phyloP scores from a whole-genome alignment of 2,113 vertebrate genomes.

The Sinocyclocheilus anophthalmus region DNA sequence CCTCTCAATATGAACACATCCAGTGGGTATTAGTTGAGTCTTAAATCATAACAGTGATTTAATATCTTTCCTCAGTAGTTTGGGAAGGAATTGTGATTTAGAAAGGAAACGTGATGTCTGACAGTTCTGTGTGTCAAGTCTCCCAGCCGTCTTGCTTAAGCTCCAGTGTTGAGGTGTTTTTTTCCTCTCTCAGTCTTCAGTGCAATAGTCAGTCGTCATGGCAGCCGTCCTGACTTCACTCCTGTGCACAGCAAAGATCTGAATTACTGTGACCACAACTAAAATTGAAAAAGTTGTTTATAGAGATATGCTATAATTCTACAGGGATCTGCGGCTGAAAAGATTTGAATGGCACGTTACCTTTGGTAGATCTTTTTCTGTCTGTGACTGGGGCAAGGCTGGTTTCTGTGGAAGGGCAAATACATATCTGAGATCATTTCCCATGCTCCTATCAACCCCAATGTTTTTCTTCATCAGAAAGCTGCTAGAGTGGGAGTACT shows the following conservation, averaged over 20 bases:
- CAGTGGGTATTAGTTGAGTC: not conserved
- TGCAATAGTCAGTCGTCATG: slow-evolving; percentile 47
- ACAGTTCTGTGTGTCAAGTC: not conserved
- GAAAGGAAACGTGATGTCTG: not conserved
- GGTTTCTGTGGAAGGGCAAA: slow-evolving; percentile 22
- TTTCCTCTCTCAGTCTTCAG: slow-evolving; percentile 19
- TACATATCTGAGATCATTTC: not conserved
- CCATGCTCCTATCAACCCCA: not conserved
- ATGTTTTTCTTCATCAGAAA: slow-evolving; percentile 49
- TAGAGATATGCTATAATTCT: not conserved
- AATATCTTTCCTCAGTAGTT: not conserved
- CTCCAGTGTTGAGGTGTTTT: not conserved
- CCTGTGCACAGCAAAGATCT: slow-evolving; percentile 52
- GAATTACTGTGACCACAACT: slow-evolving; percentile 4
- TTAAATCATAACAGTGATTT: not conserved
- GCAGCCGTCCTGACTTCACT: slow-evolving; percentile 55
- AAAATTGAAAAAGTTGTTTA: slow-evolving; percentile 11
- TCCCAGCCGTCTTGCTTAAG: not conserved
- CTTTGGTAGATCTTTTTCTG: slow-evolving; percentile 13
- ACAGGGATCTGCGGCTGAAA: not conserved
- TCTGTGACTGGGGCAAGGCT: not conserved
- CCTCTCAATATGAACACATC: not conserved
- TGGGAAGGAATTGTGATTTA: not conserved
- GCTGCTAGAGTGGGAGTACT: slow-evolving; percentile 17
- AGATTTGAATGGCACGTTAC: slow-evolving; percentile 31